Evolutionary conservation across 1,140 invertebrate genomes (phyloP), one percentile per base, ranked within the genome.

Genomic region (Bombus confusus): DNA sequence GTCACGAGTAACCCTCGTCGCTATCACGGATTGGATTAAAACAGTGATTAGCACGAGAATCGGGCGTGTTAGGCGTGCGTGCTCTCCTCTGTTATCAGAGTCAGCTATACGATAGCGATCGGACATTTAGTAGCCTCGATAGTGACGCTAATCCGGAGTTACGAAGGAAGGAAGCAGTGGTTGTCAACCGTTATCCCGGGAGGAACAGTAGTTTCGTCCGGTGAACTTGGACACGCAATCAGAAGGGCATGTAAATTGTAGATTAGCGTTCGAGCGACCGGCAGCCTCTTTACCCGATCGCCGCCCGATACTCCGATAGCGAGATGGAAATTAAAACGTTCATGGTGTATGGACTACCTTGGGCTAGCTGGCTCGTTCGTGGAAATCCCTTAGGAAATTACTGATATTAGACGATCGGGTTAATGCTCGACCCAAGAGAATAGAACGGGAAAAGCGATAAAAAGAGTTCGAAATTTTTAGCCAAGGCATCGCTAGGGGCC

Each of bases 111-210:
- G 92, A 92, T 93, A 91, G 90, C 86, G 87, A 92, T 93, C 91
- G 90, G 91, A 92, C 93, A 93, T 93, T 93, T 92, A 92, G 91
- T 93, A 92, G 75, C 89, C 80, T 84, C 89, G 91, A 93, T 93
- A 92, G 90, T 91, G 90, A 91, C 87, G 91, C 88, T 91, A 93
- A 92, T 93, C 91, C 91, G 89, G 85, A 91, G 83, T 91, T 89
- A 91, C 89, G 89, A 89, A 91, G 89, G 87, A 91, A 92, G 89
- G 84, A 91, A 87, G 88, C 91, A 87, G 81, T 87, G 87, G 86
- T 88, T 93, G 90, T 90, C 90, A 91, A 91, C 85, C 71, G 87
- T 90, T 90, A 91, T 91, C 87, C 90, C 43, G 25, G 57, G 77
- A 87, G 89, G 47, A 86, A 90, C 89, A 87, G 41, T 68, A 52